Base-by-base conservation (phyloP, 2,113 vertebrate species). In the Zosterops hypoxanthus region DNA sequence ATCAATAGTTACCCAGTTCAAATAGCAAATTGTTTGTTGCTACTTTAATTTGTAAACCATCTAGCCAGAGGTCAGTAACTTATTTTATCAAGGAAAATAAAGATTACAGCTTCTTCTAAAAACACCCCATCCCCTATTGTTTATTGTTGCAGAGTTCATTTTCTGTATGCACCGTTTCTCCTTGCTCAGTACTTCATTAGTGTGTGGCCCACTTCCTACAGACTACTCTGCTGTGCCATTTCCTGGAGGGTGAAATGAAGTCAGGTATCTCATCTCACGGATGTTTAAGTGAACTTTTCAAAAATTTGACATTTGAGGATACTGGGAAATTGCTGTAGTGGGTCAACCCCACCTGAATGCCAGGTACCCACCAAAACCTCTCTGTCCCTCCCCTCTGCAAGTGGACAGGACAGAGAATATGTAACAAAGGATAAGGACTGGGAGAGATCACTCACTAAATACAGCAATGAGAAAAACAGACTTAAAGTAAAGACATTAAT, bases 1-100 rank as follows among this genome's bases (percentile, higher is more conserved):
- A 92, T 85, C 55, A 2, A 78, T 91, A 95, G 63, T 31, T 12
- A 95, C 50, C 44, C 73, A 82, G 60, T 83, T 93, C 88, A 89
- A 95, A 86, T 34, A 75, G 55, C 12, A 91, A 92, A 95, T 44
- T 83, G 71, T 83, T 81, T 94, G 82, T 56, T 88, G 53, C 69
- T 60, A 63, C 55, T 34, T 55, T 66, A 86, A 86, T 76, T 91
- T 82, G n/a, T 50, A 89, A 89, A 86, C 24, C 24, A 46, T 50
- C 77, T 81, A 83, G 64, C 84, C 49, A 83, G 91, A 84, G 77
- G 56, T 49, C 63, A 83, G 33, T 42, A 81, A 36, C 22, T 68
- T 52, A 57, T 60, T 91, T 78, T 66, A 73, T 55, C 24, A 39
- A 44, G 42, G 70, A 86, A 86, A 78, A 77, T 6, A 78, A 47